Base-by-base conservation (phyloP, 2,113 vertebrate genomes). In the Paralichthys olivaceus region DNA sequence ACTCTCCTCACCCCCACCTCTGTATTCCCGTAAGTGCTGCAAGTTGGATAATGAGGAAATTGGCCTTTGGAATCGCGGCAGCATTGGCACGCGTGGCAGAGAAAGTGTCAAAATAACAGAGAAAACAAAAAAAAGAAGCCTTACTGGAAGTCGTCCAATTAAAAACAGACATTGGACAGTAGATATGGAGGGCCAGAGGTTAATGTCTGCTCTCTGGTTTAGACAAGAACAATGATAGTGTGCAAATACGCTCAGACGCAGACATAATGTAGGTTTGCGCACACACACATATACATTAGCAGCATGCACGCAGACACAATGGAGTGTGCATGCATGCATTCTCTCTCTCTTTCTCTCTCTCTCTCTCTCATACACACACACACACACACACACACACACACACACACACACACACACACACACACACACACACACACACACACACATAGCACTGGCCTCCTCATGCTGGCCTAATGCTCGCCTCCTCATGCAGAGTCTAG, bases 401-500 rank as follows among this genome's bases (percentile, higher is more conserved):
- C 23, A 14, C 26, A 40, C 56, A 12, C 45, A 61, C 57, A 51
- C 17, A 34, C 22, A 66, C 60, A 62, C 71, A 74, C 37, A 56
- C 12, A 63, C 32, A 26, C 19, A 54, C 47, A 45, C 47, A 72
- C 53, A 62, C 69, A 55, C 25, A 28, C 23, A 55, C 57, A 45
- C 49, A 63, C 58, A 58, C 14, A 40, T 28, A 70, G 62, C 62
- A 72, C 68, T 75, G 79, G 87, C 80, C 89, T 37, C 29, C 20
- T 13, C 34, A 37, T 60, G 32, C 58, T 60, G 90, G 89, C 84
- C 87, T 84, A 80, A 71, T 28, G 75, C 87, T 90, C 85, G 90
- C 87, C 87, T 89, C 82, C 84, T 90, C 81, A 89, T 89, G 84
- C 87, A 72, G 84, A 92, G 92, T 94, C 93, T 94, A 93, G 93